phyloP scores from a whole-genome alignment of 2,888 invertebrate species.

The Pollenia angustigena region DNA sequence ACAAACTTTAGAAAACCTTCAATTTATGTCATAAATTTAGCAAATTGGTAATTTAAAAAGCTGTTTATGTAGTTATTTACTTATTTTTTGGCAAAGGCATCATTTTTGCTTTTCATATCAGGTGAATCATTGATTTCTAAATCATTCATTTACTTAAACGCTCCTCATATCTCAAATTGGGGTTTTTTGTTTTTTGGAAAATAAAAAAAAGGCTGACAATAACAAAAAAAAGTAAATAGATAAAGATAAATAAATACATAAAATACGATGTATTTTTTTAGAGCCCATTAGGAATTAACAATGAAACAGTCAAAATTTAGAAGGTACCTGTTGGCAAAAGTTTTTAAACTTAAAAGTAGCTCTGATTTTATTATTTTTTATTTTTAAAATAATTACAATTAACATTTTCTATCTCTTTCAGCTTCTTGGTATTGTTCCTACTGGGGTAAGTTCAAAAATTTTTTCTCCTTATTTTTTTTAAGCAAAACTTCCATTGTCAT shows the following conservation, averaged over 20 bases:
- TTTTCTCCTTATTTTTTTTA: background rate
- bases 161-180: background rate
- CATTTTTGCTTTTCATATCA: slow-evolving; percentile 2
- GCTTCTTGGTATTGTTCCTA: background rate
- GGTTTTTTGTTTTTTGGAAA: slow-evolving; percentile 13
- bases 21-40: slow-evolving; percentile 21
- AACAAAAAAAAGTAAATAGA: background rate
- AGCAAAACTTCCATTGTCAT: background rate
- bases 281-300: too few species aligned
- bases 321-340: too few species aligned
- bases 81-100: slow-evolving; percentile 7
- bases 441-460: background rate
- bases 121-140: slow-evolving; percentile 30
- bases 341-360: too few species aligned
- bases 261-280: background rate
- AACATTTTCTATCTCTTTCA: background rate
- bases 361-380: too few species aligned
- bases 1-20: slow-evolving; percentile 10
- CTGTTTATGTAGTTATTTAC: background rate
- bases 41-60: background rate
- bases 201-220: background rate
- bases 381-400: too few species aligned
- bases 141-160: background rate
- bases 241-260: background rate
- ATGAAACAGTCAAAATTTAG: too few species aligned